Evolutionary conservation across 2,797 vertebrate species (phyloP).

Genomic region (Xenentodon cancila): DNA sequence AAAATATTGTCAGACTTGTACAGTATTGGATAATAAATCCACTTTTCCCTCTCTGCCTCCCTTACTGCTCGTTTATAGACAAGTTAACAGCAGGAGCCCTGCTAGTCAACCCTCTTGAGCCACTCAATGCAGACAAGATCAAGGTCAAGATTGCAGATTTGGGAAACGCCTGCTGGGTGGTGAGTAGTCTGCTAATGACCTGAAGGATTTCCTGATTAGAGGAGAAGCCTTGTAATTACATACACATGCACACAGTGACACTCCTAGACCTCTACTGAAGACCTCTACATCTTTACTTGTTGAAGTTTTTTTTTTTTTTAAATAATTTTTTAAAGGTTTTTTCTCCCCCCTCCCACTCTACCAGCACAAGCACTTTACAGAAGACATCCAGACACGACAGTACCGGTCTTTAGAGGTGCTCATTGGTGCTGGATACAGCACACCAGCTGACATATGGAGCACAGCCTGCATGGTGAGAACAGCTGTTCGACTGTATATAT

Average conservation of each 20-base stretch:
- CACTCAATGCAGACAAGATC: conserved; percentile 94
- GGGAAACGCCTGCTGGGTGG: conserved; percentile 99
- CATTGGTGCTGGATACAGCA: conserved; percentile 89
- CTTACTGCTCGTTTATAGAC: conserved; percentile 70
- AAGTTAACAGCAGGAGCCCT: conserved; percentile 91
- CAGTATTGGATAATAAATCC: not conserved
- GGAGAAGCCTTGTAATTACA: conserved; percentile 16
- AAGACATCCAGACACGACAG: conserved; percentile 94
- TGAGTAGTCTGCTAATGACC: conserved; percentile 82
- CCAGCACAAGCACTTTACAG: conserved; percentile 94
- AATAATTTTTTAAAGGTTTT: not conserved
- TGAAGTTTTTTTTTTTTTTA: not conserved
- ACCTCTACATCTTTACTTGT: not conserved
- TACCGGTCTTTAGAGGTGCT: conserved; percentile 94
- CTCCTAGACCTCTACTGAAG: not conserved
- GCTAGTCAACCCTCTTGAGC: conserved; percentile 96
- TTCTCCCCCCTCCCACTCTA: not conserved
- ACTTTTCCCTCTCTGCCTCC: conserved; percentile 31
- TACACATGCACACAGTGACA: conserved; percentile 14
- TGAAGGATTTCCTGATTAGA: conserved; percentile 65
- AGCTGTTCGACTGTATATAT: not conserved
- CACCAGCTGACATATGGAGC: conserved; percentile 94
- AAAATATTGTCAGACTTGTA: conserved; percentile 1
- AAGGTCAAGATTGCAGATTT: conserved; percentile 99
- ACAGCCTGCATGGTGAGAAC: conserved; percentile 92